Evolutionary conservation across 2,797 vertebrate species (phyloP), one percentile per base, ranked within the genome.

Genomic region (Pseudochirops cupreus): DNA sequence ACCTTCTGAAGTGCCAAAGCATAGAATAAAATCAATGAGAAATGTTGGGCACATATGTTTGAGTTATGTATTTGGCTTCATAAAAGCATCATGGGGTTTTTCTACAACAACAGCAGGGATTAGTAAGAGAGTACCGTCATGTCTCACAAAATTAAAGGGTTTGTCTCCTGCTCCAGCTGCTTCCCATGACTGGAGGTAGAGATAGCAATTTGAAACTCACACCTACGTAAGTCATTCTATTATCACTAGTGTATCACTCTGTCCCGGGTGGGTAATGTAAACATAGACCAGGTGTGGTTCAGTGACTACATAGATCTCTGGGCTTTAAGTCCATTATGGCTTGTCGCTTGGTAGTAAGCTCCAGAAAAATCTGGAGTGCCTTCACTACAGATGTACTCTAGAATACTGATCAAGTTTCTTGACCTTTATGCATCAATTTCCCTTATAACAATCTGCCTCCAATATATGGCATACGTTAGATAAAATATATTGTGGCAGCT

Each of bases 201-300:
- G 82, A 94, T 53, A 90, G 74, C 21, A 26, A 93, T 58, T 94
- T 95, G 92, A 96, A 96, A 96, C 91, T 94, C 92, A 96, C 33
- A 90, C 33, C 33, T n/a, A 96, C 31, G 14, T 62, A 33, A 62
- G 59, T 62, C 31, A 33, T 33, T 62, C 31, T 33, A 33, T 31
- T 52, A 31, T 5, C 94, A 91, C 94, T 10, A 29, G 91, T 18
- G 74, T n/a, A 91, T 9, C 4, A 16, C 29, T 28, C 55, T 56
- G 6, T 56, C 55, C 92, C 33, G 29, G 31, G 31, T 33, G 59
- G 59, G 14, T 54, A 74, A 21, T 59, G 7, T n/a, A 46, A 21
- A 55, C 13, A 93, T 33, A 94, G 62, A 3, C 33, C 62, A 93
- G n/a, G 46, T 94, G 24, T 29, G 50, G 5, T 90, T 91, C 95